A percentile compares a stretch with the other conserved stretches of the same genome.
Evolutionary conservation across 2,888 invertebrate species (phyloP).

Genomic region (Euclidia mi): DNA sequence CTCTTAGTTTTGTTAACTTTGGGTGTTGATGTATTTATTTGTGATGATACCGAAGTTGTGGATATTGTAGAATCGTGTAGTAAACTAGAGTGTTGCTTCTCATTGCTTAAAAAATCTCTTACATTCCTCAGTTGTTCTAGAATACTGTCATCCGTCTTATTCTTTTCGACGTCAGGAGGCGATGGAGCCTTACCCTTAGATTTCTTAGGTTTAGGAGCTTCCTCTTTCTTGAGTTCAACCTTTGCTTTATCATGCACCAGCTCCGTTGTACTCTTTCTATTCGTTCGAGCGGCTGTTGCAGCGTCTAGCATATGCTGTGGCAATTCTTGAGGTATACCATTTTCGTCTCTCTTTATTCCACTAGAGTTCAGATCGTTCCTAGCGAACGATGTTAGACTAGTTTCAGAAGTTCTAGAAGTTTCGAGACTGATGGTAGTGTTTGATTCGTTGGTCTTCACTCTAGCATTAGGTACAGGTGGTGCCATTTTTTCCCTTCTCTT

Average conservation of each 20-base stretch:
- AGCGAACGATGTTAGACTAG: slow-evolving; percentile 70
- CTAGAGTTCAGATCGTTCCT: slow-evolving; percentile 89
- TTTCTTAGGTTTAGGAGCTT: slow-evolving; percentile 86
- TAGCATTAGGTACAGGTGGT: slow-evolving; percentile 85
- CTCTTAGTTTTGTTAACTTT: slow-evolving; percentile 81
- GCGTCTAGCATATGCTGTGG: slow-evolving; percentile 93
- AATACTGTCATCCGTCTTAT: slow-evolving; percentile 86
- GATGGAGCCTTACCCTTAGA: slow-evolving; percentile 94
- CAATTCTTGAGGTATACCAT: slow-evolving; percentile 92
- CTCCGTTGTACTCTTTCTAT: slow-evolving; percentile 90
- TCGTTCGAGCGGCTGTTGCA: slow-evolving; percentile 92
- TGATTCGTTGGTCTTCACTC: slow-evolving; percentile 79
- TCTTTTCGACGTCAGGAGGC: slow-evolving; percentile 90
- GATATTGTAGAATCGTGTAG: slow-evolving; percentile 70
- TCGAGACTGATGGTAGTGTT: slow-evolving; percentile 72
- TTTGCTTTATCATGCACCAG: slow-evolving; percentile 74
- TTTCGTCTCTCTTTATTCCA: slow-evolving; percentile 90
- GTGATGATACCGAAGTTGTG: slow-evolving; percentile 64
- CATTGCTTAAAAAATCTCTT: slow-evolving; percentile 80
- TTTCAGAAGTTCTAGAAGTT: slow-evolving; percentile 75
- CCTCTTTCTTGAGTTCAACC: slow-evolving; percentile 74
- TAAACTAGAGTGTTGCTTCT: slow-evolving; percentile 82
- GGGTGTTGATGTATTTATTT: slow-evolving; percentile 86
- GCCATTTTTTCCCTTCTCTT: slow-evolving; percentile 87
- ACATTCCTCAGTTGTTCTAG: slow-evolving; percentile 81